Base-by-base conservation (phyloP, 2,113 vertebrate genomes). In the Cephalopholis sonnerati region DNA sequence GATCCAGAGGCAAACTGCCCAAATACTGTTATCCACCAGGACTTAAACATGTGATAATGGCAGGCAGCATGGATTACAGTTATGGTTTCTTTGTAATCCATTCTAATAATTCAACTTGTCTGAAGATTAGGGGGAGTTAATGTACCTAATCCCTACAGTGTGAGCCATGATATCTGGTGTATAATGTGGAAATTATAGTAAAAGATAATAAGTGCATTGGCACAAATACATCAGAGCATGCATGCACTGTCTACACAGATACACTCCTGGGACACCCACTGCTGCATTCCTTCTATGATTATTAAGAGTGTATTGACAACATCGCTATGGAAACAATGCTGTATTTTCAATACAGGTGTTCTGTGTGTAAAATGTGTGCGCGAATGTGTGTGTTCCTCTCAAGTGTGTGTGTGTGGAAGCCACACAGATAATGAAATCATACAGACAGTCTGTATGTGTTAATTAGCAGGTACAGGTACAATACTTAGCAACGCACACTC, bases 401-500 rank as follows among this genome's bases (percentile, higher is more conserved):
- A 41, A 68, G 62, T 79, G 77, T 74, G n/a, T 71, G 25, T 68
- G 58, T 74, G 75, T 69, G 69, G 46, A 61, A 69, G 41, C 78
- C 53, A 63, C 65, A 58, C 58, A 63, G 81, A 84, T 84, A 81
- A 91, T 82, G 51, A 48, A 78, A 77, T 82, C 46, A 67, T 66
- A 79, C 79, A 88, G 72, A 87, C 82, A 76, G 83, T 73, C 64
- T 87, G 70, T 79, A n/a, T 70, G 61, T 87, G 79, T 72, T 84
- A 88, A 92, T 90, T 87, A 88, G 62, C 77, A 83, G 92, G 79
- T 92, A 74, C 67, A 66, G 25, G 44, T 76, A 85, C 53, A 84
- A 63, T 77, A 94, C 86, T 92, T 87, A 92, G 81, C 79, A 91
- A 93, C 82, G 87, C 76, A 88, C 82, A 91, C 77, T 86, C 82